Conservation (phyloP, 2,888 invertebrate genomes). For the Yponomeuta cagnagella region DNA sequence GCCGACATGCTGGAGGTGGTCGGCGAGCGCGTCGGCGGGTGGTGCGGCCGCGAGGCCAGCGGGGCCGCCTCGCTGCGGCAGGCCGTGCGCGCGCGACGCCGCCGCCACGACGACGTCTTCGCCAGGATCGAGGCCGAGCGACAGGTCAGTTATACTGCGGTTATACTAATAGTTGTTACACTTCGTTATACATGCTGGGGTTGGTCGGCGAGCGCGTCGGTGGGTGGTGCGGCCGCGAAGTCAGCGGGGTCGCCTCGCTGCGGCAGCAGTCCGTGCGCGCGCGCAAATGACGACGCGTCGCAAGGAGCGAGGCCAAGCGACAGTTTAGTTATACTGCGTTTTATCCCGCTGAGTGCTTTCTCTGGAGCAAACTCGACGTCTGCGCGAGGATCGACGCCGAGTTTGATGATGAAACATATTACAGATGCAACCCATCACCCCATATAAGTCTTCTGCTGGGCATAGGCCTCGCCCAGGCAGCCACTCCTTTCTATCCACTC, state of each 20-base stretch:
- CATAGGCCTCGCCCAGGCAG: no score
- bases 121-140: slow-evolving; percentile 50
- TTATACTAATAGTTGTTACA: no score
- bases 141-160: slow-evolving; percentile 32
- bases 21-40: slow-evolving; percentile 70
- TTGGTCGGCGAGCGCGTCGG: slow-evolving; percentile 72
- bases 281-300: slow-evolving; percentile 42
- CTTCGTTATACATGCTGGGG: slow-evolving; percentile 60
- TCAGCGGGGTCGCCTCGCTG: slow-evolving; percentile 40
- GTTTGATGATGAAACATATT: no score
- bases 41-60: slow-evolving; percentile 58
- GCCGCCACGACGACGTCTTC: slow-evolving; percentile 46
- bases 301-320: slow-evolving; percentile 33
- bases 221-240: slow-evolving; percentile 63
- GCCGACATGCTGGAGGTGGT: slow-evolving; percentile 76
- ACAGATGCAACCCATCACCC: no score
- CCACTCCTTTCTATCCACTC: no score
- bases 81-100: slow-evolving; percentile 46
- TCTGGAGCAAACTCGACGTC: neutral
- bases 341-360: no score
- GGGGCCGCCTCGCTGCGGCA: slow-evolving; percentile 45
- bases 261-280: slow-evolving; percentile 55
- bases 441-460: no score
- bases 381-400: neutral
- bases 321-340: slow-evolving; percentile 32